Base-by-base conservation (phyloP, 2,113 vertebrate species). In the Gymnorhina tibicen region DNA sequence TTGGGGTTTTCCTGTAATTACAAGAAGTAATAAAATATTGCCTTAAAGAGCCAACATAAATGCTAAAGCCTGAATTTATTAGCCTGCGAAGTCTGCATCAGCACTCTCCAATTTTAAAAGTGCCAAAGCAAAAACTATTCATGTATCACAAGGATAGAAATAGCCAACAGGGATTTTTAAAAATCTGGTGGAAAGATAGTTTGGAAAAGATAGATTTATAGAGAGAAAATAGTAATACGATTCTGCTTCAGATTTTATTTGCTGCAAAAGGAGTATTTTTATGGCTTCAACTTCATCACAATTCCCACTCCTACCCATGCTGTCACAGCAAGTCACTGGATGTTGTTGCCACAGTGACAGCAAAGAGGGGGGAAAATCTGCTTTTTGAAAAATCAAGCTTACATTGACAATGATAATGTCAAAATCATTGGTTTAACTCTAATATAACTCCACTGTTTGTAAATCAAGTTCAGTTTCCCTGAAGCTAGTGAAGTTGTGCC, bases 21-120 rank as follows among this genome's bases (percentile, higher is more conserved):
- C 0, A 0, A 80, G 39, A 70, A 67, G 55, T 77, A 81, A 84
- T 91, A 92, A 96, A 93, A 89, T 84, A 82, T 19, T 94, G 64
- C 66, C 52, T 87, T 86, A 82, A 95, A 87, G 33, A 84, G 56
- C 69, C 69, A 89, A 91, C 47, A 64, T 91, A 87, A 91, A 91
- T 85, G 58, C 41, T 74, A 85, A 89, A 70, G 53, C 47, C 87
- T 76, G 73, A 87, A 94, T 89, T 95, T 92, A 95, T 85, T 87
- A 89, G 52, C 30, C 37, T 79, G 50, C 67, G 59, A 79, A 68
- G 41, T 92, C 80, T 68, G 44, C 66, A 76, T 92, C 80, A 95
- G 56, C 69, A 68, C 13, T 85, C 69, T 74, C 52, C 56, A 56
- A 56, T 87, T 88, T 91, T 89, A 55, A 75, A 92, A 89, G 33